A percentile compares a stretch with the other conserved stretches of the same genome.
These are phyloP conservation scores for Vannuccia rotundouncinata DNA, from an alignment of 2,888 invertebrate species.

Conservation along the genomic window DNA sequence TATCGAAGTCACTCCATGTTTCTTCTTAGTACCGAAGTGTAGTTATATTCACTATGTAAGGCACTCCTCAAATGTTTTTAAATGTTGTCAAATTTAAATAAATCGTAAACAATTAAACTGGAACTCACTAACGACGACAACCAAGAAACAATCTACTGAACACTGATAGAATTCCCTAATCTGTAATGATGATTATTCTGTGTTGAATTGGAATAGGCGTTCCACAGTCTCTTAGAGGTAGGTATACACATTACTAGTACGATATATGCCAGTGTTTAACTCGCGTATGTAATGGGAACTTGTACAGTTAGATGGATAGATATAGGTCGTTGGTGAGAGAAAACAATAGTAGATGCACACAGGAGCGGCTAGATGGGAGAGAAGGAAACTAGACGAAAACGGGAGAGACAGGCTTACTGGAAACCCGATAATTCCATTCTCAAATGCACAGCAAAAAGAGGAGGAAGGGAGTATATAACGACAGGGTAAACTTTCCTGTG, in stretches of 20 bases:
- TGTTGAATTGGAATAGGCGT: neutral
- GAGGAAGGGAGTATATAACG: neutral
- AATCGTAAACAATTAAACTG: too few species aligned
- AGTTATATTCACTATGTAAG: too few species aligned
- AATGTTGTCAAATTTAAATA: neutral
- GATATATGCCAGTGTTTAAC: neutral
- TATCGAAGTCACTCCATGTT: too few species aligned
- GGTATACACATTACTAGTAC: neutral
- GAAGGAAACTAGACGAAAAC: neutral
- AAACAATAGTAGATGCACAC: neutral
- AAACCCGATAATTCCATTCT: neutral
- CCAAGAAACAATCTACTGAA: too few species aligned
- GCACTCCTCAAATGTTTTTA: neutral
- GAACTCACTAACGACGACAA: too few species aligned
- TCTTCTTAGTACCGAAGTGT: too few species aligned
- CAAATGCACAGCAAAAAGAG: neutral
- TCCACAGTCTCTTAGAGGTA: neutral
- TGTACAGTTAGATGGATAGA: neutral
- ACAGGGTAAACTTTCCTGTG: neutral
- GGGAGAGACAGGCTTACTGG: neutral
- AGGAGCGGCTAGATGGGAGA: neutral
- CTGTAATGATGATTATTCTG: neutral
- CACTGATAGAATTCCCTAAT: neutral
- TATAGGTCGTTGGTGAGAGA: neutral
- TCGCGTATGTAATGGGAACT: neutral